Base-by-base conservation (phyloP, 2,113 vertebrate genomes). In the Calonectris borealis region DNA sequence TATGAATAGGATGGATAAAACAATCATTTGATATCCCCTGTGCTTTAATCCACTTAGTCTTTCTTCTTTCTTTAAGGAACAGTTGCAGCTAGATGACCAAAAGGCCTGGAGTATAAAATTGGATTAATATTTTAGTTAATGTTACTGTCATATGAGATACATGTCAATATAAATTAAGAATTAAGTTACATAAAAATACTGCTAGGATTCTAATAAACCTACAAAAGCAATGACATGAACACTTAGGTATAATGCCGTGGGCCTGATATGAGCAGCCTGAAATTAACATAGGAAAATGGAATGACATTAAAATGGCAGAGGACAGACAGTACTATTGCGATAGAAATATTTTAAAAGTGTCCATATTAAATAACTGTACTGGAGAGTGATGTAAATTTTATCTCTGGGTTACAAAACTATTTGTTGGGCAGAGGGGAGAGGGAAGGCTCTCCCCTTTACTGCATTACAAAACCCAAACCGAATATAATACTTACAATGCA, bases 271-370 rank as follows among this genome's bases (percentile, higher is more conserved):
- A 77, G 26, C 0, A 2, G 21, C 14, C 26, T 51, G 38, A 84
- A 60, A 7, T 66, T 83, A 38, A 49, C 2, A 1, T 2, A 73
- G 24, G 20, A 65, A 80, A 95, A 58, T 2, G 2, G 26, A 87
- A 44, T 42, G 14, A 51, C 7, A 21, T 9, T 54, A 38, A 78
- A 83, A 55, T 18, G 31, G 4, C 46, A 72, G 40, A 40, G 27
- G 17, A 42, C 26, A 64, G 16, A 21, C 1, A 64, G 25, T 14
- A 51, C 18, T 58, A 13, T 7, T 46, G 31, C 0, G 0, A 16
- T 6, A 83, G 18, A 72, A 52, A 25, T 55, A 29, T 48, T 70
- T 57, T 4, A 5, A 31, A 58, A 77, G 13, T 6, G 11, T 38
- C 18, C 3, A 4, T 31, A 65, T 34, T 42, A 68, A 91, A 84